Percentiles rank a stretch among this genome's conserved stretches.
These are phyloP conservation scores for Doryteuthis pealeii DNA, from an alignment of 1,140 invertebrate genomes.

Conservation along the genomic window DNA sequence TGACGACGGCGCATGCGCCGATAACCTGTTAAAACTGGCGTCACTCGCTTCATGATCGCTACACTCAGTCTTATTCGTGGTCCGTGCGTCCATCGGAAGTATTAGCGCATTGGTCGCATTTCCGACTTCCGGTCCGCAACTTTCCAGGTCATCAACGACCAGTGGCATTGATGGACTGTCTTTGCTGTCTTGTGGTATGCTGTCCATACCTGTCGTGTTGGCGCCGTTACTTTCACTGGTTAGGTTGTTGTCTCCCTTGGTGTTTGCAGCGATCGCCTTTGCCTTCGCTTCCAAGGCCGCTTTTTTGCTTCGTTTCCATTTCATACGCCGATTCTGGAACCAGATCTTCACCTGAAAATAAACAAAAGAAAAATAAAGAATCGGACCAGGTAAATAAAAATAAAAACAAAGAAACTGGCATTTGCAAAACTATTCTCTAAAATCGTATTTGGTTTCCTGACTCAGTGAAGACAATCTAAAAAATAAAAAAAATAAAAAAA, in stretches of 20 bases:
- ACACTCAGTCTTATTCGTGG: neutral
- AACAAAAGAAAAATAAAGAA: neutral
- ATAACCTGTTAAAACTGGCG: neutral
- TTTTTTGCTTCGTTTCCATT: conserved; percentile 80
- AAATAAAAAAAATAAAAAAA: neutral
- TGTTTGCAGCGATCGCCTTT: conserved; percentile 18
- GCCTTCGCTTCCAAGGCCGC: conserved; percentile 36
- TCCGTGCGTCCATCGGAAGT: neutral
- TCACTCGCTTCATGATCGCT: neutral
- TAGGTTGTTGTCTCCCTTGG: conserved; percentile 18
- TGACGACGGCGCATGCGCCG: neutral
- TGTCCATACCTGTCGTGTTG: neutral
- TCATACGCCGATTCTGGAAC: conserved; percentile 86
- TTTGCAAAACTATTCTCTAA: neutral
- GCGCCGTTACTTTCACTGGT: conserved; percentile 12
- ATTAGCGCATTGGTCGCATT: too few relatives aligned
- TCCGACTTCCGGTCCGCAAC: neutral
- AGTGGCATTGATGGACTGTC: conserved; percentile 5
- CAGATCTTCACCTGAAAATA: conserved; percentile 67
- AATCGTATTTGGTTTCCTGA: neutral
- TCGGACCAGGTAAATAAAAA: neutral
- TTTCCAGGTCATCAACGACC: neutral
- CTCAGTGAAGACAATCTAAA: neutral
- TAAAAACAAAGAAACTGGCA: neutral
- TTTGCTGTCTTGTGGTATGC: conserved; percentile 6